Conservation (phyloP, 1,140 invertebrate genomes). For the Asobara japonica region DNA sequence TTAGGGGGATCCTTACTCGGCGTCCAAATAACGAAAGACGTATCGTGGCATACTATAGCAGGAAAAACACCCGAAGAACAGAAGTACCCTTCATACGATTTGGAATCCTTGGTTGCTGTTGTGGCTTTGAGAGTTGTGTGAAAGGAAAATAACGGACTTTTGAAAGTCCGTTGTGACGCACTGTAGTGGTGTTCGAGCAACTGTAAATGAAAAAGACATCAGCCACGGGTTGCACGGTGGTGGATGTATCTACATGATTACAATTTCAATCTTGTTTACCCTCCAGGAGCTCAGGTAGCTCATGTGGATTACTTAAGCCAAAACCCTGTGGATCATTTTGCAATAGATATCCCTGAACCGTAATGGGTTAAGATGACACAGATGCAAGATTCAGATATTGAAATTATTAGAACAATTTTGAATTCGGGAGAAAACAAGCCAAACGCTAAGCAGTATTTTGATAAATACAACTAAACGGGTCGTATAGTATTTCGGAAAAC, state of each 20-base stretch:
- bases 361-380: constrained; percentile 23
- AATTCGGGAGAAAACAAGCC: background rate
- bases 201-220: constrained; percentile 49
- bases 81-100: constrained; percentile 54
- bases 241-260: constrained; percentile 50
- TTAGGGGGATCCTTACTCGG: constrained; percentile 41
- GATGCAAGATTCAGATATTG: constrained; percentile 21
- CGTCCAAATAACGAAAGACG: background rate
- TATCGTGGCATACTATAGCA: constrained; percentile 39
- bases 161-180: constrained; percentile 52
- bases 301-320: constrained; percentile 50
- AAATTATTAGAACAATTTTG: constrained; percentile 10
- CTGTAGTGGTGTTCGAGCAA: constrained; percentile 51
- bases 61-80: constrained; percentile 44
- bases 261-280: constrained; percentile 48
- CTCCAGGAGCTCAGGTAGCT: constrained; percentile 44
- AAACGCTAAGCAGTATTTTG: constrained; percentile 27
- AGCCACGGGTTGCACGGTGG: constrained; percentile 52
- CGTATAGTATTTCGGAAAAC: constrained; percentile 37
- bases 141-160: no score
- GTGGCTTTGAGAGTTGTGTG: constrained; percentile 47
- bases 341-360: constrained; percentile 6
- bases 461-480: constrained; percentile 26
- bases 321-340: constrained; percentile 3
- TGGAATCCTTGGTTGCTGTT: constrained; percentile 50